A percentile compares a stretch with the other conserved stretches of the same genome.
phyloP scores from a whole-genome alignment of 2,113 vertebrate species.

The Ceyx margarethae region DNA sequence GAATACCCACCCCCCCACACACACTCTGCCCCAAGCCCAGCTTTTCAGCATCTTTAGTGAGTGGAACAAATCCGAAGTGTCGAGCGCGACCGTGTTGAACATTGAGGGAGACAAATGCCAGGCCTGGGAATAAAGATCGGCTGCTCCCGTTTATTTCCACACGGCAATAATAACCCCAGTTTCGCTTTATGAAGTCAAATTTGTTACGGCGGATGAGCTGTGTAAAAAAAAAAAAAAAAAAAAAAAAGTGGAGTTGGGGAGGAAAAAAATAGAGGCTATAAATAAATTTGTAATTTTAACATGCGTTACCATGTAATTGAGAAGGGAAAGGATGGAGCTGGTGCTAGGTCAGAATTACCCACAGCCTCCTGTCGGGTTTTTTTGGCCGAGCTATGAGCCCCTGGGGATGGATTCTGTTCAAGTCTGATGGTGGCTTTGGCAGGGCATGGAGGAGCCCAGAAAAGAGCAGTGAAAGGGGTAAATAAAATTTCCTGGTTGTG shows the following conservation, averaged over 20 bases:
- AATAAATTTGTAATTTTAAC: constrained; percentile 70
- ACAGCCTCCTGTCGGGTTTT: background rate
- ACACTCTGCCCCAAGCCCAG: background rate
- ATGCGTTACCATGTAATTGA: constrained; percentile 65
- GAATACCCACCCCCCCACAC: background rate
- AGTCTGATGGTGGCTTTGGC: background rate
- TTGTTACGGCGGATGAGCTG: constrained; percentile 61
- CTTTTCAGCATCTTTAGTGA: background rate
- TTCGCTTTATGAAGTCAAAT: constrained; percentile 64
- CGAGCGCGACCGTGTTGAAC: constrained; percentile 30
- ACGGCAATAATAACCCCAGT: constrained; percentile 43
- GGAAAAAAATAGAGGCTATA: constrained; percentile 13
- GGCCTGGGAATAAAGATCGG: constrained; percentile 2
- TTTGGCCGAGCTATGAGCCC: fast-evolving
- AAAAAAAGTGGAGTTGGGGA: background rate
- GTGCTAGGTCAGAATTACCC: background rate
- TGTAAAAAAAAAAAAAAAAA: constrained; percentile 40
- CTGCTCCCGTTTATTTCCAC: constrained; percentile 50
- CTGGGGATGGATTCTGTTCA: background rate
- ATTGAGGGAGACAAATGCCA: constrained; percentile 14
- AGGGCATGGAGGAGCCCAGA: background rate
- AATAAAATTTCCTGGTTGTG: fast-evolving
- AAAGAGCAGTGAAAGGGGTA: background rate
- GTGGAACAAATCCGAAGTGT: constrained; percentile 66
- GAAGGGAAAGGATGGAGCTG: background rate